A percentile compares a stretch with the other conserved stretches of the same genome.
Conservation (phyloP, 2,797 vertebrate species). For the Distichodus sexfasciatus region DNA sequence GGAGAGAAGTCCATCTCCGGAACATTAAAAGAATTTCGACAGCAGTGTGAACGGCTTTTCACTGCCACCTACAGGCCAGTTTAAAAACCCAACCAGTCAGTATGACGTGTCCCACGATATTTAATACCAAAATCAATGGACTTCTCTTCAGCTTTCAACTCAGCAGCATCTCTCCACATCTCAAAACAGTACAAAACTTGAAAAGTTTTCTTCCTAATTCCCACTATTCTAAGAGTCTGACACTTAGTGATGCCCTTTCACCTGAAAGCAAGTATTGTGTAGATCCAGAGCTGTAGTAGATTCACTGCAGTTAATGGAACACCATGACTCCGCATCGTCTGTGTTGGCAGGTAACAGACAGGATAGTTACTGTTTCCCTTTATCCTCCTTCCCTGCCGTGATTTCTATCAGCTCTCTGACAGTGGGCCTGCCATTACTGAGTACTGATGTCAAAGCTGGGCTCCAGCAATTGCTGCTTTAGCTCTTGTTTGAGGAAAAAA, state of each 20-base stretch:
- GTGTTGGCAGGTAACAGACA: background rate
- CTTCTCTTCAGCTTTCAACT: too few species aligned
- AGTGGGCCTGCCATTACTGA: too few species aligned
- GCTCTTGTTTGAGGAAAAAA: too few species aligned
- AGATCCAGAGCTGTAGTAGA: background rate
- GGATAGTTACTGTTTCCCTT: background rate
- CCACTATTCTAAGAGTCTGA: background rate
- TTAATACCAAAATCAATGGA: too few species aligned
- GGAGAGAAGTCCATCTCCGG: too few species aligned
- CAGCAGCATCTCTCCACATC: background rate
- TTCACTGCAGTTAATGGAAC: background rate
- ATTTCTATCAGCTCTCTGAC: too few species aligned
- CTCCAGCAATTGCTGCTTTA: background rate
- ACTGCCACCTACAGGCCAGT: constrained; percentile 27
- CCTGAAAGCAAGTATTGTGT: background rate
- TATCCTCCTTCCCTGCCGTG: background rate
- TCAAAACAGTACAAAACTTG: background rate
- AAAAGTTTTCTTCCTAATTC: background rate
- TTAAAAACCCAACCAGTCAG: background rate
- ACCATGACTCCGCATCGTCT: background rate
- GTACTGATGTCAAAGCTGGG: too few species aligned
- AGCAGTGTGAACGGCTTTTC: background rate
- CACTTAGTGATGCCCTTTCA: background rate
- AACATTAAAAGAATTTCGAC: too few species aligned
- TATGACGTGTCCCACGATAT: too few species aligned